Conservation (phyloP, 1,140 invertebrate species). For the Trachymyrmex cornetzi region DNA sequence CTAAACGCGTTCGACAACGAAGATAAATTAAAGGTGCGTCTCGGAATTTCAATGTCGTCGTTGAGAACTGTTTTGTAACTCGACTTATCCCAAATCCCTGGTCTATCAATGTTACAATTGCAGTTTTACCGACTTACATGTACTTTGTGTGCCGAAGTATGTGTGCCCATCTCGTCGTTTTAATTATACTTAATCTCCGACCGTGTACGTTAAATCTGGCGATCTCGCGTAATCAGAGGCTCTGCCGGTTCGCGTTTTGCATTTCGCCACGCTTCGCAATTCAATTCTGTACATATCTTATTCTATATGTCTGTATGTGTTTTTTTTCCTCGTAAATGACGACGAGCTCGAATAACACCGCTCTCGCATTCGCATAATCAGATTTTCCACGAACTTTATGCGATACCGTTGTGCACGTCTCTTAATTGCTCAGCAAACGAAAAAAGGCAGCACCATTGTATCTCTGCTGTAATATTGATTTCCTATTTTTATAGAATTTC, state of each 20-base stretch:
- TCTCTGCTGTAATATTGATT: slow-evolving; percentile 34
- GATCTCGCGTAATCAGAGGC: slow-evolving; percentile 52
- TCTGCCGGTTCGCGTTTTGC: neutral
- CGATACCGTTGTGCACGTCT: neutral
- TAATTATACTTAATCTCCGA: slow-evolving; percentile 69
- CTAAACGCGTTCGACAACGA: slow-evolving; percentile 47
- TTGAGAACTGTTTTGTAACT: slow-evolving; percentile 28
- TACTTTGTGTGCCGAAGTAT: neutral
- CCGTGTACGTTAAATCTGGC: slow-evolving; percentile 13
- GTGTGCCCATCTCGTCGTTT: slow-evolving; percentile 35
- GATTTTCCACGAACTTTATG: slow-evolving; percentile 33
- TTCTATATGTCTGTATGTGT: neutral
- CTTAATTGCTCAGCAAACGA: neutral
- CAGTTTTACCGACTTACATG: neutral
- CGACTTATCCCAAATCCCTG: slow-evolving; percentile 59
- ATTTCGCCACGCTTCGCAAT: slow-evolving; percentile 12
- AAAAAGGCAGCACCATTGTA: neutral
- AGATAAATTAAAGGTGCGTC: slow-evolving; percentile 49
- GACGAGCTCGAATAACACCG: slow-evolving; percentile 35
- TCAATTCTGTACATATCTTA: slow-evolving; percentile 9
- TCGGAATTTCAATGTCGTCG: slow-evolving; percentile 5
- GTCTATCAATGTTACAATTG: neutral
- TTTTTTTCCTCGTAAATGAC: slow-evolving; percentile 14
- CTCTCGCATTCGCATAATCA: slow-evolving; percentile 33
- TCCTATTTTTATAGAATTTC: slow-evolving; percentile 44